These are phyloP conservation scores for Scomber scombrus DNA, from an alignment of 2,113 vertebrate genomes.

Conservation along the genomic window DNA sequence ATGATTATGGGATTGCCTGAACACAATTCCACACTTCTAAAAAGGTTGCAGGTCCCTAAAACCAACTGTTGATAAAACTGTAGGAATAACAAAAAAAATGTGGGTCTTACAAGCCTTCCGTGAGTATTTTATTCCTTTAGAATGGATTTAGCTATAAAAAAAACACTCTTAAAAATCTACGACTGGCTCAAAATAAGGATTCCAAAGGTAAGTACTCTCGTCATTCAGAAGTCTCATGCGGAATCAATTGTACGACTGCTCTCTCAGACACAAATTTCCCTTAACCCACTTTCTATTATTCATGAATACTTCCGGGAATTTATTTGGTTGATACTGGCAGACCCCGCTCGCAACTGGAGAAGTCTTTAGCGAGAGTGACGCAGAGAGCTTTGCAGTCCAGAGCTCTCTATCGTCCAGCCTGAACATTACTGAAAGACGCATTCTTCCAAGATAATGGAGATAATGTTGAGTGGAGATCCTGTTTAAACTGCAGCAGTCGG, in stretches of 20 bases:
- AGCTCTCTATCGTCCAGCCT: not conserved
- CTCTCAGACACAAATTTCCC: slow-evolving; percentile 48
- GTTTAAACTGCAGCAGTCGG: not conserved
- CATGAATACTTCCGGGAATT: slow-evolving; percentile 68
- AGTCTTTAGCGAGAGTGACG: slow-evolving; percentile 70
- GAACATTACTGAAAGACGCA: not conserved
- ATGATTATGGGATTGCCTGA: not conserved
- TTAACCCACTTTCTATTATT: slow-evolving; percentile 62
- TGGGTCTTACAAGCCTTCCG: not conserved
- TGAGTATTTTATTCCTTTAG: not conserved
- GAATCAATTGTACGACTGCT: slow-evolving; percentile 44
- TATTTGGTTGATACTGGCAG: slow-evolving; percentile 76
- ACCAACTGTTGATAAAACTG: not conserved
- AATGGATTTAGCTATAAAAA: slow-evolving; percentile 3
- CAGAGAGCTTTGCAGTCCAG: slow-evolving; percentile 23
- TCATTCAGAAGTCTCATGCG: slow-evolving; percentile 45
- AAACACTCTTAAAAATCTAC: slow-evolving; percentile 7
- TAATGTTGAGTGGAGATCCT: not conserved
- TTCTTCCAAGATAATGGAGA: slow-evolving; percentile 27
- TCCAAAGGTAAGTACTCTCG: slow-evolving; percentile 26
- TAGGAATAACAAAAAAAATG: slow-evolving; percentile 13
- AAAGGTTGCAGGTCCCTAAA: not conserved
- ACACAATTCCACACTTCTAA: not conserved
- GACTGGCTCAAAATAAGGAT: slow-evolving; percentile 10
- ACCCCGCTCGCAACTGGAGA: slow-evolving; percentile 65